Base-by-base conservation (phyloP, 1,140 invertebrate species). In the Teleogryllus occipitalis region DNA sequence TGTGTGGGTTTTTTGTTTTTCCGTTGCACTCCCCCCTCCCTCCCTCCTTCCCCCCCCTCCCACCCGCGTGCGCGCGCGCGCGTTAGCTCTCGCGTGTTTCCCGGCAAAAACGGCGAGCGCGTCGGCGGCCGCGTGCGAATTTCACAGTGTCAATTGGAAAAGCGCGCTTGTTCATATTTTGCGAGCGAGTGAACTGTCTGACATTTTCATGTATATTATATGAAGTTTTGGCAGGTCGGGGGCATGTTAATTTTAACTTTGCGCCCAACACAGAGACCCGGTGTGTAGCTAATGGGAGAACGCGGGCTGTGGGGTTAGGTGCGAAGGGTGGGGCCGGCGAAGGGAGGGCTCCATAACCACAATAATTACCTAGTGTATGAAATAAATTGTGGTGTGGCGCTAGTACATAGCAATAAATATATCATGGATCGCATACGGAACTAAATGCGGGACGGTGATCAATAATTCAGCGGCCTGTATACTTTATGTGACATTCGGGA, bases 311-410 rank as follows among this genome's bases (percentile, higher is more conserved):
- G 22, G 48, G 48, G 48, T 48, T 48, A 12, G 12, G 48, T n/a
- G 39, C n/a, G 47, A 54, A n/a, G 76, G 48, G 47, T n/a, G 46
- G 21, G 47, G 39, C 46, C 46, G 3, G 47, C 8, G 21, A 21
- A 48, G 46, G 22, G 76, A 77, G 48, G 46, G 48, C 47, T 48
- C 76, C 76, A 77, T 77, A 77, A 77, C 76, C 76, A 77, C 76
- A 77, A 77, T 77, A 77, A 77, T 77, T 77, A 77, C 76, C 76
- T 77, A 77, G 76, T 77, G 76, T 77, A 77, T 77, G 76, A 77
- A 77, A 77, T 77, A 77, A 77, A 77, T 77, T 77, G 76, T 77
- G 76, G 76, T 77, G 48, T 77, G 76, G 76, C 48, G 48, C 48
- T 21, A 21, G 47, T 10, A 47, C 76, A 77, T 77, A 22, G 76